These are phyloP conservation scores for Odontocolon sp. DNA, from an alignment of 2,888 invertebrate species.

Conservation along the genomic window DNA sequence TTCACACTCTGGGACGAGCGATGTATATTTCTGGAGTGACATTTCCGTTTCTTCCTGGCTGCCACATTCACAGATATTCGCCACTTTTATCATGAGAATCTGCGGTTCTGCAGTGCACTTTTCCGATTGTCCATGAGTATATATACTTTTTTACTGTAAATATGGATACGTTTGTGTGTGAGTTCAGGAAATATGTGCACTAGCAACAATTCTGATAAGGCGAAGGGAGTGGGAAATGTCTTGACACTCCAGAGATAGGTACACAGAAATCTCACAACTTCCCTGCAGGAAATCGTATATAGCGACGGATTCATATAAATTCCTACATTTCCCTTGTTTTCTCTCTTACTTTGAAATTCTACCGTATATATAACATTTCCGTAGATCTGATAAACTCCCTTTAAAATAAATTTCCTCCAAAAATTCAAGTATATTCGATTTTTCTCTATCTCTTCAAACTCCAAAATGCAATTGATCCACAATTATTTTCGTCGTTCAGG, in stretches of 20 bases:
- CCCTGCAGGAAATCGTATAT: slow-evolving; percentile 18
- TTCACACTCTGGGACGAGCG: not conserved
- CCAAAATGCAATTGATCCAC: too few relatives aligned
- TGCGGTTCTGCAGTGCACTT: slow-evolving; percentile 3
- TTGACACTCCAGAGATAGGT: too few relatives aligned
- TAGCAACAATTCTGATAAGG: slow-evolving; percentile 18
- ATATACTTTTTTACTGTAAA: not conserved
- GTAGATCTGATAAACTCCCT: not conserved
- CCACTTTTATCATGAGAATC: slow-evolving; percentile 13
- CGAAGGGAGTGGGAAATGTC: too few relatives aligned
- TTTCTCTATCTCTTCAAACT: too few relatives aligned
- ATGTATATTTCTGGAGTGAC: slow-evolving; percentile 1
- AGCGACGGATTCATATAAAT: slow-evolving; percentile 39
- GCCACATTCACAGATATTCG: not conserved
- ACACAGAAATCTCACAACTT: too few relatives aligned
- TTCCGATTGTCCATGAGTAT: slow-evolving; percentile 24
- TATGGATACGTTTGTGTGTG: not conserved
- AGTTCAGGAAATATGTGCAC: not conserved
- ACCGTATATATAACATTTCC: too few relatives aligned
- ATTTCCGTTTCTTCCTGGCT: not conserved
- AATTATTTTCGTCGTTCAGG: not conserved
- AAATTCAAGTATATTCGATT: not conserved
- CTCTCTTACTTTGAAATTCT: too few relatives aligned
- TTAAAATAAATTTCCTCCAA: not conserved
- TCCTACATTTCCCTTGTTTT: not conserved